Conservation (phyloP, 2,113 vertebrate genomes). For the Gallinago paraguaiae region DNA sequence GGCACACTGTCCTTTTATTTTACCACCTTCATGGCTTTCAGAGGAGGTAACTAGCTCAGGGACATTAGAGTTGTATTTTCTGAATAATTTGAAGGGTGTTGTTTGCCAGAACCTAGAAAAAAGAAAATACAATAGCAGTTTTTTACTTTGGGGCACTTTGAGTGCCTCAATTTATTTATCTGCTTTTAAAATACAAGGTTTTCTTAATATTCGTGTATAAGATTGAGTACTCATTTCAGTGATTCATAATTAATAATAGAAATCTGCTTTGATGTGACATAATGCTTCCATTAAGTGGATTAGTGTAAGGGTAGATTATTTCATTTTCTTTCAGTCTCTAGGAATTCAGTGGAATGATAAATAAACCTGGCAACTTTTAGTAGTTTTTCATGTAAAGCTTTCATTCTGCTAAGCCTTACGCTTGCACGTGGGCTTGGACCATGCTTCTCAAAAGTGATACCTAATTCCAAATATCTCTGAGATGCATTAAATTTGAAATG, state of each 20-base stretch:
- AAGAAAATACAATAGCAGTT: neutral
- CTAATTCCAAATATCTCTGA: neutral
- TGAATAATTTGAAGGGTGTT: constrained; percentile 11
- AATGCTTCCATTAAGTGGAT: neutral
- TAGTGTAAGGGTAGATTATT: neutral
- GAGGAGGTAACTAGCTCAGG: neutral
- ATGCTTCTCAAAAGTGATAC: neutral
- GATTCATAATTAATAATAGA: neutral
- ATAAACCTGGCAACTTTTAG: neutral
- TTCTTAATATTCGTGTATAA: neutral
- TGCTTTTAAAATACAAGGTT: neutral
- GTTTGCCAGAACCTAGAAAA: neutral
- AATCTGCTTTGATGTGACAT: neutral
- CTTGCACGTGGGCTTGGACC: neutral
- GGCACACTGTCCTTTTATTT: constrained; percentile 10
- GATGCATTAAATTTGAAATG: neutral
- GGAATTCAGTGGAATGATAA: neutral
- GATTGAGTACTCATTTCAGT: neutral
- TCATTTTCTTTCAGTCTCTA: neutral
- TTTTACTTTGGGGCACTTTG: neutral
- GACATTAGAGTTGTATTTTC: neutral
- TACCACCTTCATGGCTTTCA: neutral
- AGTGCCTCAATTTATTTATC: neutral
- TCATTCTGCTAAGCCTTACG: neutral
- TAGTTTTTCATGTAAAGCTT: neutral